A percentile compares a stretch with the other conserved stretches of the same genome.
Evolutionary conservation across 1,140 invertebrate species (phyloP).

Genomic region (Drosophila willistoni): DNA sequence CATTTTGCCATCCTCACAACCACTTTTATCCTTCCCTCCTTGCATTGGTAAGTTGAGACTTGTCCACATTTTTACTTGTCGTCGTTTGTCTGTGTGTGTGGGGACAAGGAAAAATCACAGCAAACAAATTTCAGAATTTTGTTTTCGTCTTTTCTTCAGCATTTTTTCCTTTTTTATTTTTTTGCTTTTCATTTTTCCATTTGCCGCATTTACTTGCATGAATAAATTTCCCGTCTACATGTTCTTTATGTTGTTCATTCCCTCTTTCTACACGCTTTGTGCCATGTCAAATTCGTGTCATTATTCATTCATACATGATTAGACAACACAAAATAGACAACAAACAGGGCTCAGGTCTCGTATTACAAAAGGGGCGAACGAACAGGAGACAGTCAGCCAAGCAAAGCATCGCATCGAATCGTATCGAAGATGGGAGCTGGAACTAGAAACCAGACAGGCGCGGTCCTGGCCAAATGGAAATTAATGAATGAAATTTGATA

Average conservation of each 20-base stretch:
- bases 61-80: slow-evolving; percentile 28
- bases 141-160: slow-evolving; percentile 2
- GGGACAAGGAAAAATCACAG: slow-evolving; percentile 36
- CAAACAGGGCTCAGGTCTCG: slow-evolving; percentile 68
- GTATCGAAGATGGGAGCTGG: background rate
- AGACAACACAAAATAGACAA: slow-evolving; percentile 63
- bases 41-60: slow-evolving; percentile 31
- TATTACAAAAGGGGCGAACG: slow-evolving; percentile 47
- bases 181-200: slow-evolving; percentile 46
- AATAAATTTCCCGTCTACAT: slow-evolving; percentile 71
- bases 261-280: slow-evolving; percentile 52
- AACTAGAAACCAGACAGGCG: slow-evolving; percentile 59
- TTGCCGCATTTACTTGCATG: slow-evolving; percentile 74
- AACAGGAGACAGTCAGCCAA: slow-evolving; percentile 7
- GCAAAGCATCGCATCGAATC: background rate
- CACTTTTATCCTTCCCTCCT: background rate
- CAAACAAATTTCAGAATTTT: slow-evolving; percentile 34
- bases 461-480: slow-evolving; percentile 79
- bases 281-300: slow-evolving; percentile 80
- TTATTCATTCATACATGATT: slow-evolving; percentile 82
- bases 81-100: slow-evolving; percentile 7
- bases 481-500: slow-evolving; percentile 82
- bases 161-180: slow-evolving; percentile 5
- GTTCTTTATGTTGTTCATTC: slow-evolving; percentile 57
- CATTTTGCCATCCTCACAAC: slow-evolving; percentile 15